Conservation (phyloP, 2,113 vertebrate species). For the Bubo blakistoni region DNA sequence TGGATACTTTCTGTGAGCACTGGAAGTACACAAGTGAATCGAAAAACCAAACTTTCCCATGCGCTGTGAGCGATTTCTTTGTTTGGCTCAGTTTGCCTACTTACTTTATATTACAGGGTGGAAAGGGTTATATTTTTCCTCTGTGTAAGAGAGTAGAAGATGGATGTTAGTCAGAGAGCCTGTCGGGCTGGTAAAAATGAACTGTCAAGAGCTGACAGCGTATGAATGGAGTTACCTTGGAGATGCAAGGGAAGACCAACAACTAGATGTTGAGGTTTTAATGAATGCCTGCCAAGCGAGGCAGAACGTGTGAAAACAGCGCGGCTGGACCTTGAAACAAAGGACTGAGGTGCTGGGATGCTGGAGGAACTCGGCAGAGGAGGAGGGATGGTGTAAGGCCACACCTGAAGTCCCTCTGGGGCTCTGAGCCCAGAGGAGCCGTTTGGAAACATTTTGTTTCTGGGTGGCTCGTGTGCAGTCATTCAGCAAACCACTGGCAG, state of each 20-base stretch:
- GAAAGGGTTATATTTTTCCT: neutral
- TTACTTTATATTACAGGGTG: neutral
- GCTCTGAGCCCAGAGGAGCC: neutral
- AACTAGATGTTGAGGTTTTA: neutral
- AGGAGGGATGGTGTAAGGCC: neutral
- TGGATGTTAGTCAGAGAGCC: neutral
- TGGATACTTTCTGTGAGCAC: neutral
- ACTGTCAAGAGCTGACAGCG: neutral
- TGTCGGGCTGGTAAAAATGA: neutral
- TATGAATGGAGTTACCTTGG: slow-evolving; percentile 46
- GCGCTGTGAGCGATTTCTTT: neutral
- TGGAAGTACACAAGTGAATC: neutral
- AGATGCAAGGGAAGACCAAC: slow-evolving; percentile 16
- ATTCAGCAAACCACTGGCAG: neutral
- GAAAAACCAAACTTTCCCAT: neutral
- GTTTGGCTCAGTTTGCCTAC: neutral
- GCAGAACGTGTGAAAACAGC: neutral
- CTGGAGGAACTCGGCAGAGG: neutral
- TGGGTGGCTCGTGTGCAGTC: neutral
- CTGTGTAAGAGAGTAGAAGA: neutral
- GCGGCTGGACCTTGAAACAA: neutral
- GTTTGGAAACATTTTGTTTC: neutral
- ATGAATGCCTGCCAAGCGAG: neutral
- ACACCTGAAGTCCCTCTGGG: neutral
- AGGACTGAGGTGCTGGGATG: neutral